These are phyloP conservation scores for Amphiduros pacificus DNA, from an alignment of 2,888 invertebrate species.

Conservation along the genomic window DNA sequence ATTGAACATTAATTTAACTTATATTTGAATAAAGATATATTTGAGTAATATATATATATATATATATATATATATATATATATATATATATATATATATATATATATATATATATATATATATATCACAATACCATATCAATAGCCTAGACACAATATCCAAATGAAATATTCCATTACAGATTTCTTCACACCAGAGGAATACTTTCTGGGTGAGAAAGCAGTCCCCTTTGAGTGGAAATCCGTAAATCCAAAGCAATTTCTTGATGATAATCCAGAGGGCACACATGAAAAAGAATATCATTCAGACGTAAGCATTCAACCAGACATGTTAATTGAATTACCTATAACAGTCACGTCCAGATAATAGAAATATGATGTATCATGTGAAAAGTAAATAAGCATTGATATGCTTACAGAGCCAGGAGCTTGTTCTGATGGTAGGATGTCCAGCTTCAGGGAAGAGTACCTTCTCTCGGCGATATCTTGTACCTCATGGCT, in stretches of 20 bases:
- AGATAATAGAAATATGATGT: not conserved
- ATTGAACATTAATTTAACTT: too few relatives aligned
- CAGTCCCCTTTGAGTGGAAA: constrained; percentile 47
- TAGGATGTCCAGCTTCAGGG: constrained; percentile 54
- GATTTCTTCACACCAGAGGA: constrained; percentile 56
- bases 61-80: too few relatives aligned
- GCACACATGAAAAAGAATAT: constrained; percentile 27
- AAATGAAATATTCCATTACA: too few relatives aligned
- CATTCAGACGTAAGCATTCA: constrained; percentile 33
- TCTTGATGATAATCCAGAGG: constrained; percentile 7
- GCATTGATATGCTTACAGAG: constrained; percentile 36
- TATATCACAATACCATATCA: too few relatives aligned
- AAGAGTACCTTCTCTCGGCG: constrained; percentile 50
- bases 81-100: too few relatives aligned
- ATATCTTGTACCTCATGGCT: constrained; percentile 48
- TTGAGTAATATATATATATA: too few relatives aligned
- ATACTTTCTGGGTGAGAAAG: constrained; percentile 45
- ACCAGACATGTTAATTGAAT: not conserved
- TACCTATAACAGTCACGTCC: not conserved
- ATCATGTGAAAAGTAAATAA: too few relatives aligned
- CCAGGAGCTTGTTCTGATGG: constrained; percentile 50
- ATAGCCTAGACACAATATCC: too few relatives aligned
- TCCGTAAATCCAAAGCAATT: constrained; percentile 38
- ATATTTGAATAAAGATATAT: too few relatives aligned
- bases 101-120: too few relatives aligned